Evolutionary conservation across 1,140 invertebrate genomes (phyloP), one percentile per base, ranked within the genome.

Genomic region (Carcinoscorpius rotundicauda): DNA sequence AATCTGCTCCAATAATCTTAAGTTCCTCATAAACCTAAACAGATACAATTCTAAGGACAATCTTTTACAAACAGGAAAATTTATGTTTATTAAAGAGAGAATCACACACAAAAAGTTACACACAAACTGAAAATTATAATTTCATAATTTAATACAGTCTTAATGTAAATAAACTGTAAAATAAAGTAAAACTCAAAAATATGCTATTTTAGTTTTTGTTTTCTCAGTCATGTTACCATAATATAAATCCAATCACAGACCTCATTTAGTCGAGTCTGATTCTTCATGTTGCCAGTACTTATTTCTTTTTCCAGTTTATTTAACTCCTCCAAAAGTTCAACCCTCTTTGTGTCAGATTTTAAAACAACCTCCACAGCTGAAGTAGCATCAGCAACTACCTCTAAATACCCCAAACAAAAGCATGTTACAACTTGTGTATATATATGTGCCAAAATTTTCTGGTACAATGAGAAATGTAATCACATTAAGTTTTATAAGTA

Each of bases 1-100:
- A 91, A 80, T 99, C 95, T 0, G 96, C 93, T 48, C 93, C 93
- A 68, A 98, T 97, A 4, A 91, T 92, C 76, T 93, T 90, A 52
- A 99, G 76, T 76, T 99, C 96, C 56, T 94, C 88, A 76, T 97
- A 98, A 3, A 97, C 87, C 85, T 90, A 68, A 59, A 56, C 52
- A 56, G 49, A 61, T 51, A 29, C 29, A 29, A 29, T 1, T 29
- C 29, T 29, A 29, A 53, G 51, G 0, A 55, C 55, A 3, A 53
- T 10, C 6, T 51, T 8, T 11, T 67, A 52, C 5, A 9, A 62
- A 57, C 65, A 8, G 29, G 6, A 49, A 63, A 63, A 63, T 8
- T 4, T 49, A 51, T 49, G n/a, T 61, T 8, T 10, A 49, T 61
- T 48, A 6, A 8, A 52, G 49, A 49, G 29, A 6, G 48, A 48